A percentile compares a stretch with the other conserved stretches of the same genome.
Conservation (phyloP, 2,113 vertebrate genomes). For the Xenopus borealis region DNA sequence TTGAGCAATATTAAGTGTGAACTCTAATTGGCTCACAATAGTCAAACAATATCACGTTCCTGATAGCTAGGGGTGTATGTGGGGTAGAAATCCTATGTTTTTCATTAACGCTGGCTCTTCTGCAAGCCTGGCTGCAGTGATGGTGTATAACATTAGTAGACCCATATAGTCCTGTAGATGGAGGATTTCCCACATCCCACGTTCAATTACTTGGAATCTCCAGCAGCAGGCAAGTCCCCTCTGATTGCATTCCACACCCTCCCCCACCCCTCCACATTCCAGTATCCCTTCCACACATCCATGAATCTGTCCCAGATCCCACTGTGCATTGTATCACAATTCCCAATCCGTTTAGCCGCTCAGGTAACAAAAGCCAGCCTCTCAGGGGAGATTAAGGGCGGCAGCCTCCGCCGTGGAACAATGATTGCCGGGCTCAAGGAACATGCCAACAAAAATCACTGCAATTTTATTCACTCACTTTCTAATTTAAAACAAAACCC, state of each 20-base stretch:
- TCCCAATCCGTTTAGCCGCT: background rate
- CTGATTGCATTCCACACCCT: background rate
- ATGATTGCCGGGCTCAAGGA: background rate
- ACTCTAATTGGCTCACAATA: too few relatives aligned
- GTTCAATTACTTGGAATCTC: background rate
- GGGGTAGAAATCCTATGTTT: too few relatives aligned
- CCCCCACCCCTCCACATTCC: background rate
- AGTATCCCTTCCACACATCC: background rate
- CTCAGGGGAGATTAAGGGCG: background rate
- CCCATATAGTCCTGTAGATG: too few relatives aligned
- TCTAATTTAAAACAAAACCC: background rate
- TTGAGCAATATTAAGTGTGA: too few relatives aligned
- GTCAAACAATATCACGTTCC: too few relatives aligned
- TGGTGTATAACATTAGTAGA: too few relatives aligned
- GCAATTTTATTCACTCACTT: constrained; percentile 11
- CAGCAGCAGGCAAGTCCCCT: background rate
- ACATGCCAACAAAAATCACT: background rate
- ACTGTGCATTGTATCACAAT: background rate
- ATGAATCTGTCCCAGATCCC: background rate
- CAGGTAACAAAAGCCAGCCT: background rate
- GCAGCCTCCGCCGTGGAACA: background rate
- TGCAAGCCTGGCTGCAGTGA: too few relatives aligned
- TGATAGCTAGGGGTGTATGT: too few relatives aligned
- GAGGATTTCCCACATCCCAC: background rate
- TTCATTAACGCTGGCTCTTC: too few relatives aligned